Evolutionary conservation across 2,888 invertebrate genomes (phyloP).

Genomic region (Monochamus alternatus): DNA sequence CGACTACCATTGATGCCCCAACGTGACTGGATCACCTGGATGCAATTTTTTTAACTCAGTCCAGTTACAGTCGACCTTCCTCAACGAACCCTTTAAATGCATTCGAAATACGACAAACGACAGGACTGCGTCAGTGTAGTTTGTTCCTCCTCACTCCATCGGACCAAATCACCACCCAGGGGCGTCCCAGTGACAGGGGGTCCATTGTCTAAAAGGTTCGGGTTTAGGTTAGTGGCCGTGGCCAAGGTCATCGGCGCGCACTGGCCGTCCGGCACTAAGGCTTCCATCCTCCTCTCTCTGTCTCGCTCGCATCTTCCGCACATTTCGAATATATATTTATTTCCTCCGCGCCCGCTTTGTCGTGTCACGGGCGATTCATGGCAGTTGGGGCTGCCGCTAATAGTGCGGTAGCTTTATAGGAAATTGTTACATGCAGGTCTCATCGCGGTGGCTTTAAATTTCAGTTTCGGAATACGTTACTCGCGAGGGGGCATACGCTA

Average conservation of each 20-base stretch:
- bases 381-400: not conserved
- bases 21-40: not conserved
- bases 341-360: not conserved
- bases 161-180: constrained; percentile 37
- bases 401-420: not conserved
- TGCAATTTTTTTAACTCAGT: constrained; percentile 14
- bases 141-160: constrained; percentile 32
- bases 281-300: not conserved
- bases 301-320: not conserved
- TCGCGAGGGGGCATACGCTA: not conserved
- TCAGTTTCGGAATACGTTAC: not conserved
- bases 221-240: constrained; percentile 61
- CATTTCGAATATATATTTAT: not conserved
- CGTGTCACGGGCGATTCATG: constrained; percentile 8
- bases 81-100: not conserved
- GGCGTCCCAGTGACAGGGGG: constrained; percentile 23
- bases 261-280: constrained; percentile 3
- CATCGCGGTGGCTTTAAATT: no score
- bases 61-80: constrained; percentile 10
- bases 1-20: no score
- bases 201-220: constrained; percentile 49
- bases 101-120: constrained; percentile 17
- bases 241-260: constrained; percentile 55
- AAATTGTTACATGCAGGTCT: not conserved
- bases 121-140: constrained; percentile 22